Percentiles rank a stretch among this genome's conserved stretches.
These are phyloP conservation scores for Acrossocheilus wenchowensis DNA, from an alignment of 2,797 vertebrate species.

Conservation along the genomic window DNA sequence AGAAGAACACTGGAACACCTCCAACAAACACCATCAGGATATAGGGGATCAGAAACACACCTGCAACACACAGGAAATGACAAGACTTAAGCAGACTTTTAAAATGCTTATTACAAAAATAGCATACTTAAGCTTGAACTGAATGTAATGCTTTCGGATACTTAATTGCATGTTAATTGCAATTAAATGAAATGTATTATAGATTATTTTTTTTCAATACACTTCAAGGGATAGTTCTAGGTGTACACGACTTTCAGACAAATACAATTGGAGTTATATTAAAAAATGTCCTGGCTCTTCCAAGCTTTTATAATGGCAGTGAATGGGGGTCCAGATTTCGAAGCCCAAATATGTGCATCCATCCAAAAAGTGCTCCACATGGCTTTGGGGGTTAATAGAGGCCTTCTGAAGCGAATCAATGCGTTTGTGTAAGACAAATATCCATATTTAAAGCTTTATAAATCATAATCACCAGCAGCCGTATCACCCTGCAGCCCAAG, in stretches of 20 bases:
- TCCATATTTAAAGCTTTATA: background rate
- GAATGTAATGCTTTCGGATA: background rate
- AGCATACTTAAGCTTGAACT: background rate
- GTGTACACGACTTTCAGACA: background rate
- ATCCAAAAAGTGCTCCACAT: background rate
- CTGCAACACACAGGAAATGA: constrained; percentile 68
- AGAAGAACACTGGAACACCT: constrained; percentile 91
- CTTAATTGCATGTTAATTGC: background rate
- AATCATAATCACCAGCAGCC: too few species aligned
- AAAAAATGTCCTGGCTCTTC: background rate
- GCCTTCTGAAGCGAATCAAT: too few species aligned
- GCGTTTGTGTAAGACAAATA: background rate
- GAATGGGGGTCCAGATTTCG: background rate
- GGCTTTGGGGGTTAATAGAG: too few species aligned
- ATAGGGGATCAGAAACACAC: constrained; percentile 92
- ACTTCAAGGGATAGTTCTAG: background rate
- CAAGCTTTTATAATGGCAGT: background rate
- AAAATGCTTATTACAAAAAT: background rate
- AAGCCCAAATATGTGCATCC: background rate
- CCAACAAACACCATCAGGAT: constrained; percentile 89
- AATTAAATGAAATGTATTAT: background rate
- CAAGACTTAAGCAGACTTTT: background rate
- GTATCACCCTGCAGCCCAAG: too few species aligned
- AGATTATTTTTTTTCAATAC: too few species aligned
- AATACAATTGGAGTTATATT: background rate